A percentile compares a stretch with the other conserved stretches of the same genome.
Conservation (phyloP, 2,797 vertebrate species). For the Etheostoma perlongum region DNA sequence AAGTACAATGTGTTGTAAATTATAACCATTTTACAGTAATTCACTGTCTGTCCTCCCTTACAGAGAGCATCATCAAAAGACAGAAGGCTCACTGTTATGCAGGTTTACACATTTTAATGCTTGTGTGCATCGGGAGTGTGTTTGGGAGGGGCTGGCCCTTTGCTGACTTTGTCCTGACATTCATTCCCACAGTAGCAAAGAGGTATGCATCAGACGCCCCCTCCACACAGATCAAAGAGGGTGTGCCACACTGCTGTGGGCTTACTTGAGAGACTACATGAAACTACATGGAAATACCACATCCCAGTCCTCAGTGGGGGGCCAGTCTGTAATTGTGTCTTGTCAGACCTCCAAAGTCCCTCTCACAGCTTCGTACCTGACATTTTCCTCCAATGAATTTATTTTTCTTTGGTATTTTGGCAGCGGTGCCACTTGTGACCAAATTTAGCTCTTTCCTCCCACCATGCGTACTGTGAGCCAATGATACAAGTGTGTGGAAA, state of each 20-base stretch:
- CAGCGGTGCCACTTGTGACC: constrained; percentile 69
- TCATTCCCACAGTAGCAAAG: constrained; percentile 56
- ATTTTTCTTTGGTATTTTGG: constrained; percentile 84
- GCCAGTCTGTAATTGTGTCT: constrained; percentile 80
- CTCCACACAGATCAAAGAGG: constrained; percentile 75
- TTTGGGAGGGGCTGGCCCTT: constrained; percentile 44
- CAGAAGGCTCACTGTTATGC: constrained; percentile 13
- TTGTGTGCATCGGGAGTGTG: constrained; percentile 15
- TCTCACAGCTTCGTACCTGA: constrained; percentile 79
- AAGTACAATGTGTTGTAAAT: constrained; percentile 8
- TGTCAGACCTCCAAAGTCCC: constrained; percentile 80
- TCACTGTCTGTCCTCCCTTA: not conserved
- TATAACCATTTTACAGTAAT: constrained; percentile 5
- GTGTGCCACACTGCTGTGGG: constrained; percentile 59
- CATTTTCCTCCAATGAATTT: constrained; percentile 78
- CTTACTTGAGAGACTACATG: constrained; percentile 69
- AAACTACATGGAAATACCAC: constrained; percentile 76
- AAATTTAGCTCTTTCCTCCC: constrained; percentile 57
- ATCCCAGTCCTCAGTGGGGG: constrained; percentile 72
- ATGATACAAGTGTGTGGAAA: constrained; percentile 64
- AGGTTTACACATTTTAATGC: constrained; percentile 50
- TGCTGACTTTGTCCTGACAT: constrained; percentile 71
- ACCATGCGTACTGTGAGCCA: constrained; percentile 38
- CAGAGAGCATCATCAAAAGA: constrained; percentile 17
- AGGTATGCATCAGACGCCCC: constrained; percentile 52